These are phyloP conservation scores for Guaruba guarouba DNA, from an alignment of 2,113 vertebrate species.

Conservation along the genomic window DNA sequence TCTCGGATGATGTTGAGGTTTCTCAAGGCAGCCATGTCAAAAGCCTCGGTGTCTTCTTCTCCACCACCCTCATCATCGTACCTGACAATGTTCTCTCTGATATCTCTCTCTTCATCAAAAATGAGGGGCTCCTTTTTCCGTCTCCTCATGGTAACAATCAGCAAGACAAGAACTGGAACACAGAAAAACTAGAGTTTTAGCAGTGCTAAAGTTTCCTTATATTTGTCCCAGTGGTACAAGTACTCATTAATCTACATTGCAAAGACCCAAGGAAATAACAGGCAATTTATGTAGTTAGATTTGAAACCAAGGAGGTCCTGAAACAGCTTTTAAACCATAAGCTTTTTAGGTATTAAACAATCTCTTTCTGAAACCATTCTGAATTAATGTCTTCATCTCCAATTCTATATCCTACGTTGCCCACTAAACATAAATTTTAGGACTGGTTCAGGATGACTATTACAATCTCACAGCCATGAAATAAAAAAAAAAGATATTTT, in stretches of 20 bases:
- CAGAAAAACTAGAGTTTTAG: slow-evolving; percentile 32
- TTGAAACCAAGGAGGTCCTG: background rate
- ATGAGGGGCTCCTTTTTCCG: slow-evolving; percentile 92
- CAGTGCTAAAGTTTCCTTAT: background rate
- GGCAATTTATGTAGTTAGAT: background rate
- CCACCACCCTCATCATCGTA: slow-evolving; percentile 96
- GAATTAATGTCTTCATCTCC: slow-evolving; percentile 20
- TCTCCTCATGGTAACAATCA: slow-evolving; percentile 89
- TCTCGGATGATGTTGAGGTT: slow-evolving; percentile 91
- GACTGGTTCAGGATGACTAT: background rate
- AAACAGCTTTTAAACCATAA: slow-evolving; percentile 1
- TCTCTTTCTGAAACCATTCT: slow-evolving; percentile 8
- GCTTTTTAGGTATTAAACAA: slow-evolving; percentile 2
- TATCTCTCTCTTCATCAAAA: slow-evolving; percentile 92
- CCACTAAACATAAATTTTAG: slow-evolving; percentile 19
- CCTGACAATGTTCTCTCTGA: slow-evolving; percentile 93
- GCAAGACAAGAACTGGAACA: slow-evolving; percentile 86
- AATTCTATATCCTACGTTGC: background rate
- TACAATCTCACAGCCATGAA: slow-evolving; percentile 10
- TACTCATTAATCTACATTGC: background rate
- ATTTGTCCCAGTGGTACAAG: background rate
- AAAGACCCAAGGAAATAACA: background rate
- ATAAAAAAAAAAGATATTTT: background rate
- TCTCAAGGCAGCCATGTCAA: slow-evolving; percentile 92
- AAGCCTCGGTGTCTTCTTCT: slow-evolving; percentile 96